phyloP scores from a whole-genome alignment of 2,888 invertebrate genomes.

The Ochropacha duplaris region DNA sequence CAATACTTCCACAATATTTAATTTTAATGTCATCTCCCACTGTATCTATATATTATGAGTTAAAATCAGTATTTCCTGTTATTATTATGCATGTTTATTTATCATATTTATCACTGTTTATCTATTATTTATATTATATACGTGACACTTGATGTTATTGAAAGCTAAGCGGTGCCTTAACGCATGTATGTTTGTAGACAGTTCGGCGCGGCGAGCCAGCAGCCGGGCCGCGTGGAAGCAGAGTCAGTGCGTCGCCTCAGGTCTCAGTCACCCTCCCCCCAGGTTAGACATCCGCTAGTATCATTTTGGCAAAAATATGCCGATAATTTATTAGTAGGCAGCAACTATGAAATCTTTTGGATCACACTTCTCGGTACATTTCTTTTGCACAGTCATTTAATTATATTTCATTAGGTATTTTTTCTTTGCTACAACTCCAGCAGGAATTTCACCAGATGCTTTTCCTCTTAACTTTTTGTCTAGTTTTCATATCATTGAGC shows the following conservation, averaged over 20 bases:
- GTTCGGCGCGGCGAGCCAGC: slow-evolving; percentile 94
- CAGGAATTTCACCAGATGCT: background rate
- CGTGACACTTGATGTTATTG: slow-evolving; percentile 37
- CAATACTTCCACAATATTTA: background rate
- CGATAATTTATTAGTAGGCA: background rate
- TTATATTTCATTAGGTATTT: background rate
- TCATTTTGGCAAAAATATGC: background rate
- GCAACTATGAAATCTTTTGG: background rate
- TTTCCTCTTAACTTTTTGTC: background rate
- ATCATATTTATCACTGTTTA: background rate
- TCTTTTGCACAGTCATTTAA: background rate
- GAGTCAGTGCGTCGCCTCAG: slow-evolving; percentile 92
- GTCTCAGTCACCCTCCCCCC: slow-evolving; percentile 80
- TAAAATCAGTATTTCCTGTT: slow-evolving; percentile 1
- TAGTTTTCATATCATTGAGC: slow-evolving; percentile 1
- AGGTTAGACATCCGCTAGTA: slow-evolving; percentile 43
- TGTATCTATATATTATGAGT: background rate
- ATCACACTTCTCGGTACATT: background rate
- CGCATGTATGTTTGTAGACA: slow-evolving; percentile 92
- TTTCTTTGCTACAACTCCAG: background rate
- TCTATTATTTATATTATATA: slow-evolving; percentile 8
- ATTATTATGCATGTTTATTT: background rate
- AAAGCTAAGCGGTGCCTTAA: slow-evolving; percentile 80
- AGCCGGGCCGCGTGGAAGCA: slow-evolving; percentile 92
- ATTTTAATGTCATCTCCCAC: background rate